Evolutionary conservation across 2,888 invertebrate genomes (phyloP).

Genomic region (Drosophila cognata): DNA sequence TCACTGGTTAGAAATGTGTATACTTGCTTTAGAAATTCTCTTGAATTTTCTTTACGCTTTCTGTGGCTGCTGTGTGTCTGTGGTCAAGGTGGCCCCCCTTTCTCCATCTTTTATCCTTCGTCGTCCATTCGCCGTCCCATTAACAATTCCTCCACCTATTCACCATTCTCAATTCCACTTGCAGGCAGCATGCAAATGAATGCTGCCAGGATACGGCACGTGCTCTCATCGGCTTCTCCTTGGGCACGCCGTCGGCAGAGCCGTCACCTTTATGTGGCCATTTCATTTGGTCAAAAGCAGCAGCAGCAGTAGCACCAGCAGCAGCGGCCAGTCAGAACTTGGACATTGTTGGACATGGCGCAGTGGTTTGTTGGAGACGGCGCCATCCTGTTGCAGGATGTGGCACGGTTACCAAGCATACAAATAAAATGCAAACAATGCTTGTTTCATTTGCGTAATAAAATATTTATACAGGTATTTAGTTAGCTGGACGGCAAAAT

Average conservation of each 20-base stretch:
- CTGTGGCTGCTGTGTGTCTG: conserved; percentile 29
- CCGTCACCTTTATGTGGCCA: conserved; percentile 56
- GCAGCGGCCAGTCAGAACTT: conserved; percentile 11
- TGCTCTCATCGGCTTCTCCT: conserved; percentile 45
- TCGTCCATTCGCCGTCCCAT: background rate
- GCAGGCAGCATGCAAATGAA: conserved; percentile 59
- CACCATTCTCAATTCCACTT: conserved; percentile 22
- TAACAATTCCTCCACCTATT: conserved; percentile 1
- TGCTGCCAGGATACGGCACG: conserved; percentile 55
- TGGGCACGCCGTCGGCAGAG: conserved; percentile 17
- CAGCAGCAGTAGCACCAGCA: background rate
- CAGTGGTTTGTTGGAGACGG: conserved; percentile 30
- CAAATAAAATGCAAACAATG: conserved; percentile 77
- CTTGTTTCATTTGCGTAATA: conserved; percentile 79
- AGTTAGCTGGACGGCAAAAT: conserved; percentile 63
- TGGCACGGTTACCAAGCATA: conserved; percentile 52
- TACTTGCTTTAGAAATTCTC: conserved; percentile 14
- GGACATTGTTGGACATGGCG: conserved; percentile 24
- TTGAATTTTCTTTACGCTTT: conserved; percentile 41
- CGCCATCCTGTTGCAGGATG: conserved; percentile 55
- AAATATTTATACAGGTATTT: conserved; percentile 79
- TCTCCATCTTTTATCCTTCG: background rate
- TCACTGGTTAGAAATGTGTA: conserved; percentile 19
- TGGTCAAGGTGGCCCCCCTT: conserved; percentile 30
- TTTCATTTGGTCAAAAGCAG: conserved; percentile 46